Evolutionary conservation across 35 echinoderm and acorn worm species (phyloP), one percentile per base, ranked within the genome.

Genomic region (Lytechinus pictus): DNA sequence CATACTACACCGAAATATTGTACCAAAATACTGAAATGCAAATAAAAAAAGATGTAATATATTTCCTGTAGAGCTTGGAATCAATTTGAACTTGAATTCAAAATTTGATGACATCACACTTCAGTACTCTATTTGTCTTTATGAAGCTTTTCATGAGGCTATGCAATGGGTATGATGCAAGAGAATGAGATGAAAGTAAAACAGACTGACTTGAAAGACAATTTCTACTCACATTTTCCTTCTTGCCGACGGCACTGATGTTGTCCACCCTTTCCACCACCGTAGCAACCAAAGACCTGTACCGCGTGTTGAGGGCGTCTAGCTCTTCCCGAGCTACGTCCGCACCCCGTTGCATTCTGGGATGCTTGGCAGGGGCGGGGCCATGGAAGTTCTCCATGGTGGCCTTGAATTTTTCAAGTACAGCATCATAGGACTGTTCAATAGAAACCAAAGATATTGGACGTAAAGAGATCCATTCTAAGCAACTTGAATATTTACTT

Each of bases 251-350:
- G 0, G 96, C 92, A 1, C 92, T 61, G 54, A 99, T 95, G 61
- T 54, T 92, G 89, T 99, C 97, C 58, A 99, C 94, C 86, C 94
- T 95, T 0, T 96, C 94, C 9, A 93, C 95, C 9, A 98, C 96
- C 28, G 89, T 96, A 61, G 96, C 97, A 71, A 96, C 97, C 57
- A 99, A 95, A 9, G 97, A 96, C 8, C 92, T 60, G 95, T 99
- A 99, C 24, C 97, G 95, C 21, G 28, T 54, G 55, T 99, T 98
- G 54, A 99, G 57, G 9, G 58, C 94, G 11, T 99, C 97, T 13
- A 99, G 79, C 53, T 99, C 98, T 52, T 96, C 94, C 27, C 86
- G 94, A 54, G 96, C 96, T 13, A 96, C 53, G 9, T 98, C 96
- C 1, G 96, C 94, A 52, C 98, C 98, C 28, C 29, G 57, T 86